Evolutionary conservation across 2,797 vertebrate genomes (phyloP), one percentile per base, ranked within the genome.

Genomic region (Eulemur coronatus): DNA sequence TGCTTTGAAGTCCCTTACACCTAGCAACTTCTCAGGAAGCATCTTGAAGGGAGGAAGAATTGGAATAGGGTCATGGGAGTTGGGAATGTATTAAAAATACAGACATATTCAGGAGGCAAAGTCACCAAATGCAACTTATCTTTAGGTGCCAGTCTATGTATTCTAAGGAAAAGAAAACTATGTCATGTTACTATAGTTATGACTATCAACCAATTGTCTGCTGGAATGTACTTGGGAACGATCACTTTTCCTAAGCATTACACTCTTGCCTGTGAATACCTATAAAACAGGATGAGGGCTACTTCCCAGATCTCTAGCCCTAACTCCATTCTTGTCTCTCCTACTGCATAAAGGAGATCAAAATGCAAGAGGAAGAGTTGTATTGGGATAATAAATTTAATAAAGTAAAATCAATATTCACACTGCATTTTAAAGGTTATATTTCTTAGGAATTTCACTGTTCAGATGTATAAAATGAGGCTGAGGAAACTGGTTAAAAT

Each of bases 321-420:
- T 69, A 10, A 52, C 9, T 80, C 15, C 26, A 17, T 69, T 5
- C n/a, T 43, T 70, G 6, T 78, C 72, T 76, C 12, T 84, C 12
- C 6, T 18, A 10, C 7, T 35, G 57, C 84, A 86, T 91, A 9
- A 63, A 73, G 11, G n/a, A 91, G 57, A 63, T 57, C 11, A 65
- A 81, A 88, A 86, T 75, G n/a, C 28, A 94, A 93, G 18, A 46
- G 1, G 26, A 76, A 10, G 26, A 67, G 43, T 50, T 92, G 20
- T 41, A 17, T 15, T 80, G 55, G 72, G 43, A 57, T 50, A 14
- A 43, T 94, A 50, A 84, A 84, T 75, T 91, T 48, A 28, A 85
- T 81, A 46, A 89, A 84, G 52, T 73, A 89, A 82, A 79, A 57
- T 67, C 26, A 80, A 85, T 81, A 78, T 52, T 63, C 46, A 76